These are phyloP conservation scores for Cydia amplana DNA, from an alignment of 1,140 invertebrate genomes.

Conservation along the genomic window DNA sequence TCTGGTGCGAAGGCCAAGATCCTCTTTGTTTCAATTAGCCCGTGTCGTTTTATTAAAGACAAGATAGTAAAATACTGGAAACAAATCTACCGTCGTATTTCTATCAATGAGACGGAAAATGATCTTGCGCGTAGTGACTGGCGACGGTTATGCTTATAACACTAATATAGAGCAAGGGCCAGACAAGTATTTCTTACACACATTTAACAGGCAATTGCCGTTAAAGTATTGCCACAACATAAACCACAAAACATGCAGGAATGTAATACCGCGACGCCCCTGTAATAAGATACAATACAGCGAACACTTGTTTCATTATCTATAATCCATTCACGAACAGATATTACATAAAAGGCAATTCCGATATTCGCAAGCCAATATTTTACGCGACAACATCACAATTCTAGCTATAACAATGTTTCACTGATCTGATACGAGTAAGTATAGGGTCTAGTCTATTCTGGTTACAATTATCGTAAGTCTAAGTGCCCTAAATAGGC, in stretches of 20 bases:
- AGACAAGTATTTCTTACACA: neutral
- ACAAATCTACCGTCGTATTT: no score
- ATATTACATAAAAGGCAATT: constrained; percentile 42
- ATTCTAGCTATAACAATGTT: constrained; percentile 15
- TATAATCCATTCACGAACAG: constrained; percentile 41
- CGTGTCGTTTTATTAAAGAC: no score
- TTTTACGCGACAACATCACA: constrained; percentile 30
- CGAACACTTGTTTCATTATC: constrained; percentile 60
- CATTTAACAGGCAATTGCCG: constrained; percentile 15
- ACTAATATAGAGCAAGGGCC: neutral
- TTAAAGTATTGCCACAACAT: constrained; percentile 13
- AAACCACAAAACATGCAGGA: constrained; percentile 49
- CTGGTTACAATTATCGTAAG: constrained; percentile 11
- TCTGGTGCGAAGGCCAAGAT: no score
- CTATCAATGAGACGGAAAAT: neutral
- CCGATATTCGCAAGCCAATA: constrained; percentile 43
- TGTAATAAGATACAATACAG: constrained; percentile 66
- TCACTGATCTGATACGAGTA: neutral
- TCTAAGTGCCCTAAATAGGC: constrained; percentile 21
- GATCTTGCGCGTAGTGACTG: neutral
- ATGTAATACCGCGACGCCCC: constrained; percentile 53
- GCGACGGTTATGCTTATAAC: neutral
- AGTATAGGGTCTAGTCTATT: constrained; percentile 17
- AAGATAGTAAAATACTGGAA: no score
- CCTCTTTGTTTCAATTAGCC: no score